Base-by-base conservation (phyloP, 2,888 invertebrate genomes). In the Plebejus anna region DNA sequence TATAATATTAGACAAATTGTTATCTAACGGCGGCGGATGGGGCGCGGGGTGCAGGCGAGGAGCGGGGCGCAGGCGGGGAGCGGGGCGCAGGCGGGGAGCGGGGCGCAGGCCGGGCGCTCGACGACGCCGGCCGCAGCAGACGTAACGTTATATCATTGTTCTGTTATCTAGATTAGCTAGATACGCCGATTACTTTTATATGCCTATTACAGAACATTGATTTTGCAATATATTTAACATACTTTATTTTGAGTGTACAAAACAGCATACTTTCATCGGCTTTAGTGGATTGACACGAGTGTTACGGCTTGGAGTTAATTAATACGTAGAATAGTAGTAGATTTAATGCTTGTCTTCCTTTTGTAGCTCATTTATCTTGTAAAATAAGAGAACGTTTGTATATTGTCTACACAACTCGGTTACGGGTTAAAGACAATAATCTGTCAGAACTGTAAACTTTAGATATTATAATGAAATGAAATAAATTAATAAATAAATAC, bases 21-120 rank as follows among this genome's bases (percentile, higher is more conserved):
- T 90, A 91, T 89, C 88, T 89, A 89, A 90, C 85, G 79, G 55
- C 16, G 4, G 4, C 16, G 4, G 13, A 55, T 42, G 55, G 13
- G 16, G 80, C 78, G 80, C 55, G 77, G 80, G 78, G 80, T n/a
- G 77, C 80, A 78, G 81, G 55, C 55, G 79, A 77, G 78, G 80
- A 79, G 5, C 32, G 55, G 55, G 55, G 80, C 78, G 80, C 51
- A 78, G 81, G 47, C 51, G 47, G 47, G 11, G 80, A 78, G 80
- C 51, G 77, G 80, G 78, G 80, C 78, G 80, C 51, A 78, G 81
- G 47, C 51, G 47, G 47, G 11, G 80, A 78, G 80, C 51, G 77
- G 80, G 78, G 80, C 16, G 77, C 81, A 78, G 81, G 55, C 55
- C 79, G 78, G 78, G 80, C 79, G 13, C 32, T 32, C 13, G 78